phyloP scores from a whole-genome alignment of 2,797 vertebrate species.

The Alca torda region DNA sequence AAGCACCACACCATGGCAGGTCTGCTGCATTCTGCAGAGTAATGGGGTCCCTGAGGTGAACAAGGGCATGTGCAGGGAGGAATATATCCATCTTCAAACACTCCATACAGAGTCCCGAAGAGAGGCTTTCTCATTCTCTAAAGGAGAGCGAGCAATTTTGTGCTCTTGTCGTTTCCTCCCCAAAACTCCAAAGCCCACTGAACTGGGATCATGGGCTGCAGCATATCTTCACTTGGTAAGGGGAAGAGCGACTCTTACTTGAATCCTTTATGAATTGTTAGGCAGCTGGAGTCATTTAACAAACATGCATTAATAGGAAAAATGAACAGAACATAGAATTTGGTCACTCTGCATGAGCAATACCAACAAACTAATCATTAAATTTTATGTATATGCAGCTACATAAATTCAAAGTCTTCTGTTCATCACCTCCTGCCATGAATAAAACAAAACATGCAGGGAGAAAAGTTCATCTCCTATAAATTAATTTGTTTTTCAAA shows the following conservation, averaged over 20 bases:
- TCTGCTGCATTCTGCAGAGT: neutral
- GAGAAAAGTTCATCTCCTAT: neutral
- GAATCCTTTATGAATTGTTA: neutral
- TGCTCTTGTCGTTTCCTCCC: neutral
- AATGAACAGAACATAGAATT: neutral
- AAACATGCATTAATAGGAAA: neutral
- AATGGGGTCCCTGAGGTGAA: neutral
- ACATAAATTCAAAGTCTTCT: neutral
- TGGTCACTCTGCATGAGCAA: neutral
- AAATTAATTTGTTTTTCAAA: neutral
- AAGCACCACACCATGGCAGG: neutral
- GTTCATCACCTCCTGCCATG: neutral
- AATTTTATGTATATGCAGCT: neutral
- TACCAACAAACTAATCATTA: neutral
- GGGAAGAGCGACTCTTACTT: neutral
- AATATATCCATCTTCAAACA: neutral
- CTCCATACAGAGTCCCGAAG: neutral
- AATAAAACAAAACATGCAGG: neutral
- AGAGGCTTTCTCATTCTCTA: neutral
- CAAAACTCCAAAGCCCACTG: neutral
- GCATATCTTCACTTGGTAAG: neutral
- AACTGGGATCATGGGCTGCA: neutral
- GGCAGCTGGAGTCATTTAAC: neutral
- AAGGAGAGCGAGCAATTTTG: neutral
- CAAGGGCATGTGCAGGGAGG: neutral